These are phyloP conservation scores for Paramacrobiotus metropolitanus DNA, from an alignment of 1,140 invertebrate species.

Conservation along the genomic window DNA sequence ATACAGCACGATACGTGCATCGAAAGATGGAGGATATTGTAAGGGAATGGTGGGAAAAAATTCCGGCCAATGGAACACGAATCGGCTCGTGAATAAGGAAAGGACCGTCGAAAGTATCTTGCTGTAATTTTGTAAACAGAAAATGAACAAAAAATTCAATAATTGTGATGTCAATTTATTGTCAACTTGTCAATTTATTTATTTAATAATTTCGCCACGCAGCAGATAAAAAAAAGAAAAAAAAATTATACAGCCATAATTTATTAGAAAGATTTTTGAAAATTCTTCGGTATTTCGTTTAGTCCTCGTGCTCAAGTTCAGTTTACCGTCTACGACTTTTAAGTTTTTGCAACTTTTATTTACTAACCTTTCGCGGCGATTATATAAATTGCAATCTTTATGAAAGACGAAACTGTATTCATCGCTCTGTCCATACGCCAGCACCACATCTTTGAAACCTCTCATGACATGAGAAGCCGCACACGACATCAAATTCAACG, in stretches of 20 bases:
- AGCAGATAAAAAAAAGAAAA: too few species aligned
- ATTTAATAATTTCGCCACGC: too few species aligned
- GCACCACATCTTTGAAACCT: slow-evolving; percentile 56
- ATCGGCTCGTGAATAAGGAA: slow-evolving; percentile 65
- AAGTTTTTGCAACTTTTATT: too few species aligned
- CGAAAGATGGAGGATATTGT: slow-evolving; percentile 67
- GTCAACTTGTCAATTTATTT: too few species aligned
- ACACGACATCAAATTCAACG: slow-evolving; percentile 61
- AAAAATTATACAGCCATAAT: too few species aligned
- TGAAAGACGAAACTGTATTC: slow-evolving; percentile 81
- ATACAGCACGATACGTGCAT: slow-evolving; percentile 64
- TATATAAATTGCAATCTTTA: slow-evolving; percentile 47
- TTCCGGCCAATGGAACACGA: slow-evolving; percentile 59
- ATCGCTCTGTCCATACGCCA: slow-evolving; percentile 83
- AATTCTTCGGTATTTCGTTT: too few species aligned
- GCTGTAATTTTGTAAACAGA: slow-evolving; percentile 18
- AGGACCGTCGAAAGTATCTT: slow-evolving; percentile 63
- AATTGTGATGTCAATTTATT: too few species aligned
- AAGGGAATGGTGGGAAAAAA: slow-evolving; percentile 44
- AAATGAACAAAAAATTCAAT: slow-evolving; percentile 8
- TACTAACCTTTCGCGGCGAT: slow-evolving; percentile 36
- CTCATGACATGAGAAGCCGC: slow-evolving; percentile 56
- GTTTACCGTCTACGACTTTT: too few species aligned
- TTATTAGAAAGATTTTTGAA: too few species aligned
- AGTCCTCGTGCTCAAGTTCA: too few species aligned